Base-by-base conservation (phyloP, 2,797 vertebrate genomes). In the Myotis myotis region DNA sequence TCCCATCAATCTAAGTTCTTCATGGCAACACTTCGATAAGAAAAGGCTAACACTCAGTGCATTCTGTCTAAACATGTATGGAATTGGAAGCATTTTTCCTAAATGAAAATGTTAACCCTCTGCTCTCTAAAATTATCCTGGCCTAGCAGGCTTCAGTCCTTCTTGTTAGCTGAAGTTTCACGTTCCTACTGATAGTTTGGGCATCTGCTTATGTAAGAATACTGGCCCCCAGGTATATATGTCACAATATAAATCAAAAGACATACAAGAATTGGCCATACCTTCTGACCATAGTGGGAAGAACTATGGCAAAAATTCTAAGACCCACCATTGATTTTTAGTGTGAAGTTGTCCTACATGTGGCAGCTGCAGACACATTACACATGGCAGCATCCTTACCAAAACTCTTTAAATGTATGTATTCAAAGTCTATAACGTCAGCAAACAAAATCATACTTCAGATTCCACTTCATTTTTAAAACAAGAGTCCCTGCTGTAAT, bases 401-500 rank as follows among this genome's bases (percentile, higher is more conserved):
- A 68, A 87, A 55, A 89, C 44, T 75, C 57, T 72, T 66, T 38
- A 62, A 57, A 71, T 17, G 4, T 81, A 12, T 38, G 22, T 23
- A 66, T 44, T 62, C 7, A 36, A 94, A 64, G 38, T 47, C 38
- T 20, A 0, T n/a, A 74, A 79, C 13, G 33, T 74, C 19, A 66
- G 76, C 33, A 92, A 93, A 55, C 44, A 88, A 89, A 95, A 68
- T 80, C n/a, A 74, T 10, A 76, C 64, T 83, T 92, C 85, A 72
- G 92, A 97, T 91, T 87, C 93, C 38, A 93, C 68, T 89, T 93
- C 74, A 57, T 66, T 93, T 93, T 78, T 51, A 71, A 96, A 95
- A 92, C 25, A 94, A 94, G 36, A 82, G 70, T 17, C 12, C n/a
- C 55, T 44, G 6, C 28, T 53, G 25, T 9, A 87, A 84, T 23